Evolutionary conservation across 2,113 vertebrate genomes (phyloP).

Genomic region (Dipodomys stephensi): DNA sequence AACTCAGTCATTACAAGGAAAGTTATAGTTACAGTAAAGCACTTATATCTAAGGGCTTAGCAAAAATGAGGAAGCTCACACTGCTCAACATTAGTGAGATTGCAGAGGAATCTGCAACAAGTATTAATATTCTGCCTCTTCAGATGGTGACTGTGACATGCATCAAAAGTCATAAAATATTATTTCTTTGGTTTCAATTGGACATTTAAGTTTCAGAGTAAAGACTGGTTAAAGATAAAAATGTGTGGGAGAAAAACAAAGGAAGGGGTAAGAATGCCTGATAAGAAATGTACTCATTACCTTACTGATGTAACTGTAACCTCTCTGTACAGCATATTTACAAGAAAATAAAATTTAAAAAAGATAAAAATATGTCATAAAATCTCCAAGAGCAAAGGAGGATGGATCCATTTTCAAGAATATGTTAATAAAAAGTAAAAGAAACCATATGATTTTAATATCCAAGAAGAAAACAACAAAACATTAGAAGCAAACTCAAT

Average conservation of each 20-base stretch:
- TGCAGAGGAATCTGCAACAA: background rate
- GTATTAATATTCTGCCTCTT: background rate
- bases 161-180: background rate
- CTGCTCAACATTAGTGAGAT: background rate
- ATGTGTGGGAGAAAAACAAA: no score
- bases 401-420: background rate
- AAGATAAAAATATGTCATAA: background rate
- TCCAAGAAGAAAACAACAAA: constrained; percentile 3
- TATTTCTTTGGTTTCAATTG: background rate
- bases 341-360: no score
- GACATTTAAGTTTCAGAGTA: background rate
- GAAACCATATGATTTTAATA: background rate
- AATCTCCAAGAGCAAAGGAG: background rate
- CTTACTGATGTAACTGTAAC: no score
- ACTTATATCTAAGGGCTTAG: background rate
- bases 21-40: background rate
- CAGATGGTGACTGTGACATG: background rate
- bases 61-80: background rate
- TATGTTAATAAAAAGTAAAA: background rate
- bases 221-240: background rate
- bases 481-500: background rate
- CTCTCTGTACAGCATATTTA: no score
- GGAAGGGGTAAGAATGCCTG: background rate
- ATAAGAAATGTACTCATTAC: no score
- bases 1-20: background rate